Evolutionary conservation across 2,797 vertebrate species (phyloP), one percentile per base, ranked within the genome.

Genomic region (Sebastes nivosus): DNA sequence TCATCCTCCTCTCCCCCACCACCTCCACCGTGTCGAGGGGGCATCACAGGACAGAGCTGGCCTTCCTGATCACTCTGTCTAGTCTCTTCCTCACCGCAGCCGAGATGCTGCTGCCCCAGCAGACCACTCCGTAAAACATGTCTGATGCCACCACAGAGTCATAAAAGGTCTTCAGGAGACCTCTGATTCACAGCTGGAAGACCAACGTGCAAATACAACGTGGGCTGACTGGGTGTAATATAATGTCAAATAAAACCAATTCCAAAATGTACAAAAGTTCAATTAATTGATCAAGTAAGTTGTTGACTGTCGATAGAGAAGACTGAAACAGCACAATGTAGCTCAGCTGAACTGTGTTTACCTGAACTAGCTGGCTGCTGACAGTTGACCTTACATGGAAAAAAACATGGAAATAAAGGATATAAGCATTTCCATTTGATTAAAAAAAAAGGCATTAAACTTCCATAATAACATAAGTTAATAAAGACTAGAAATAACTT

Each of bases 251-350:
- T 5, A n/a, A 46, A 46, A 46, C 16, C 14, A 38, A 10, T 54
- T 54, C 29, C 60, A 18, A 50, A 22, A 46, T 8, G 14, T 25
- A 8, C 7, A 18, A 24, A 24, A 8, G 3, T 16, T 46, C 14
- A 46, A 46, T 46, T 52, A n/a, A n/a, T 52, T 13, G 2, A 30
- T 11, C 1, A 14, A 20, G 6, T 14, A 6, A 58, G 67, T 27
- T n/a, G 5, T 4, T 11, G 8, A n/a, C 7, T 22, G 4, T 20
- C 7, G 2, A 36, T 8, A 0, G 52, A 4, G 25, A 29, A 13
- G 8, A 61, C 14, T 46, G 5, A 77, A 64, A 30, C 1, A 24
- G 0, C 5, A 2, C 18, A 24, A 60, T 4, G 22, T 55, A 38
- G 32, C 64, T 30, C 36, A 50, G 22, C 52, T 59, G 2, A 13